Percentiles rank a stretch among this genome's conserved stretches.
These are phyloP conservation scores for Drosophila atroscutellata DNA, from an alignment of 2,888 invertebrate genomes.

Conservation along the genomic window DNA sequence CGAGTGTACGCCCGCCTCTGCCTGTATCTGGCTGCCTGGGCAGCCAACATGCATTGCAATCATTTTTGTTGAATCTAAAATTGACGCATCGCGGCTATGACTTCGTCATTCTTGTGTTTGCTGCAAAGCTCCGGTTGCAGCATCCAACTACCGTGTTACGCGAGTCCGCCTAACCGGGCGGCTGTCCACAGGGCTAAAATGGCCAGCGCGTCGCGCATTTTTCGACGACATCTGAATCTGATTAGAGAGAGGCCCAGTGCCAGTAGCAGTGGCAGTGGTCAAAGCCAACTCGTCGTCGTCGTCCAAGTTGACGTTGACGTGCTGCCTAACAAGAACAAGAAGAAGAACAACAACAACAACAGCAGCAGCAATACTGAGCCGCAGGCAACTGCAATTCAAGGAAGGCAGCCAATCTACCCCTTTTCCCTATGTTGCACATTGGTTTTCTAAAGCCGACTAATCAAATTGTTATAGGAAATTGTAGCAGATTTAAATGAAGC, in stretches of 20 bases:
- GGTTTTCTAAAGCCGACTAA: not conserved
- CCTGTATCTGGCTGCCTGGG: slow-evolving; percentile 49
- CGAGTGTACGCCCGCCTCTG: slow-evolving; percentile 7
- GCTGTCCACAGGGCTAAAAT: slow-evolving; percentile 67
- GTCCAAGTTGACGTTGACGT: slow-evolving; percentile 59
- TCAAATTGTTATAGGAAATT: slow-evolving; percentile 10
- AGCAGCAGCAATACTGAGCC: slow-evolving; percentile 9
- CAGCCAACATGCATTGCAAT: slow-evolving; percentile 79
- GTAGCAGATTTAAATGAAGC: not conserved
- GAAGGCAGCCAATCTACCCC: slow-evolving; percentile 37
- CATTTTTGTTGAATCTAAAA: slow-evolving; percentile 81
- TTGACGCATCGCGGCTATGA: slow-evolving; percentile 82
- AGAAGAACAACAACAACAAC: slow-evolving; percentile 16
- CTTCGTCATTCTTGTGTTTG: slow-evolving; percentile 71
- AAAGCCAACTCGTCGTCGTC: slow-evolving; percentile 37
- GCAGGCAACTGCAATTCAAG: slow-evolving; percentile 46
- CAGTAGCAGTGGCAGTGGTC: slow-evolving; percentile 10
- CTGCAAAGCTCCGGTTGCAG: slow-evolving; percentile 25
- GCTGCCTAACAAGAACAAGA: slow-evolving; percentile 45
- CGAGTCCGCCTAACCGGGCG: slow-evolving; percentile 47
- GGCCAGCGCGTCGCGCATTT: slow-evolving; percentile 80
- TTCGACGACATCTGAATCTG: slow-evolving; percentile 81
- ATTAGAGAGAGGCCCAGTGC: slow-evolving; percentile 57
- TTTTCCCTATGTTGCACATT: slow-evolving; percentile 38
- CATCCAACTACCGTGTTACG: slow-evolving; percentile 75